These are phyloP conservation scores for Pomatostomus ruficeps DNA, from an alignment of 2,113 vertebrate species.

Conservation along the genomic window DNA sequence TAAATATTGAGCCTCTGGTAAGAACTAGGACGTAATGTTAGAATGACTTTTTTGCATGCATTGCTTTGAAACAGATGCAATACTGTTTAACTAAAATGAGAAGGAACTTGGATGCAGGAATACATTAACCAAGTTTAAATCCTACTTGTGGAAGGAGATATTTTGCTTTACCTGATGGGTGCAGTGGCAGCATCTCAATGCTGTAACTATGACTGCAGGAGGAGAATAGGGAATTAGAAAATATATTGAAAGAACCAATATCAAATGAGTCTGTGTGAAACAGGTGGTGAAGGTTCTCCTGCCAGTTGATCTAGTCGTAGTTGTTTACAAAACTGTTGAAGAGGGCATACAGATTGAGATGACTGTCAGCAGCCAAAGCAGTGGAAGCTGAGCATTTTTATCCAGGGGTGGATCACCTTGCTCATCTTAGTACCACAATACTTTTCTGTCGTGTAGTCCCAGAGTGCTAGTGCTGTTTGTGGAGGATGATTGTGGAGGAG, in stretches of 20 bases:
- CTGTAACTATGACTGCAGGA: not conserved
- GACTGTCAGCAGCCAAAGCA: not conserved
- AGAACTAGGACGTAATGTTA: not conserved
- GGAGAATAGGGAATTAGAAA: not conserved
- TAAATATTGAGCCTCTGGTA: not conserved
- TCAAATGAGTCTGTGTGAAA: not conserved
- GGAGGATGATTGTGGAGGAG: not conserved
- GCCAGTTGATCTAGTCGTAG: rapidly evolving
- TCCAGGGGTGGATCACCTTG: not conserved
- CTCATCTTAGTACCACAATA: not conserved
- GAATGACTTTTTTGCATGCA: not conserved
- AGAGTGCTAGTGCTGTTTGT: not conserved
- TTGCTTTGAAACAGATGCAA: not conserved
- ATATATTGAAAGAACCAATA: not conserved
- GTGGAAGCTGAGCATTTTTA: not conserved
- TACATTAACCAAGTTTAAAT: not conserved
- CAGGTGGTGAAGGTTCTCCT: not conserved
- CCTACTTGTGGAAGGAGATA: not conserved
- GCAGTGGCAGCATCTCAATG: not conserved
- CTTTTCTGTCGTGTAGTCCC: not conserved
- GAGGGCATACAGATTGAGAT: not conserved
- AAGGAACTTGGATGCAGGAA: not conserved
- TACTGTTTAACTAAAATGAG: not conserved
- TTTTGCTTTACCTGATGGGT: not conserved
- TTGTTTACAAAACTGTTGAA: not conserved